Evolutionary conservation across 2,797 vertebrate genomes (phyloP), one percentile per base, ranked within the genome.

Genomic region (Fistularia tabacaria): DNA sequence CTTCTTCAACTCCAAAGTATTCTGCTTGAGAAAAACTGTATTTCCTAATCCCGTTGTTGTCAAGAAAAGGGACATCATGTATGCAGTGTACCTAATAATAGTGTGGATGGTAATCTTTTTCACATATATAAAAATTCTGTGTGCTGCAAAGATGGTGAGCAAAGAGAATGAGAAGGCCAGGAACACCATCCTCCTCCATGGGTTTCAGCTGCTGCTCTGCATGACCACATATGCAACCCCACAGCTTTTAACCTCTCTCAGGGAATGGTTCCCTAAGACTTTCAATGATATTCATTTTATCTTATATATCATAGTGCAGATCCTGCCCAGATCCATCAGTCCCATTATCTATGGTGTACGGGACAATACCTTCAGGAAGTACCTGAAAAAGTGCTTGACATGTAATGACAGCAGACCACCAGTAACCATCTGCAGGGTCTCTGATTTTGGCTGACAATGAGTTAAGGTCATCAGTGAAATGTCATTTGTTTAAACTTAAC

Each of bases 21-120:
- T 82, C 54, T 90, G 90, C 39, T 38, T 64, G 7, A 66, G 79
- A 6, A 54, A 83, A 38, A 61, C 48, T 0, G 62, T 56, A 0
- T 90, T 89, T 38, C 57, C 7, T 10, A 69, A 65, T 25, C 66
- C 68, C 1, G 47, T 46, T 51, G 46, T 83, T 6, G 38, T 61
- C 2, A 36, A 69, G 47, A 89, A 86, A 39, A 68, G 59, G 10
- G 60, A 82, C 3, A 10, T 66, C 1, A 70, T 67, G 0, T 67
- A 84, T 0, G 8, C n/a, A 0, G 2, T 85, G 1, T 85, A 66
- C 54, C 59, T 89, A n/a, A 59, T 81, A 8, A 9, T 77, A 10
- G 86, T 90, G 12, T 90, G 87, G 87, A 8, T 86, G 6, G 48
- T 60, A 5, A 65, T 91, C 11, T 58, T 88, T 44, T 90, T 77